Evolutionary conservation across 2,888 invertebrate species (phyloP), one percentile per base, ranked within the genome.

Genomic region (Acanthosepion lycidas): DNA sequence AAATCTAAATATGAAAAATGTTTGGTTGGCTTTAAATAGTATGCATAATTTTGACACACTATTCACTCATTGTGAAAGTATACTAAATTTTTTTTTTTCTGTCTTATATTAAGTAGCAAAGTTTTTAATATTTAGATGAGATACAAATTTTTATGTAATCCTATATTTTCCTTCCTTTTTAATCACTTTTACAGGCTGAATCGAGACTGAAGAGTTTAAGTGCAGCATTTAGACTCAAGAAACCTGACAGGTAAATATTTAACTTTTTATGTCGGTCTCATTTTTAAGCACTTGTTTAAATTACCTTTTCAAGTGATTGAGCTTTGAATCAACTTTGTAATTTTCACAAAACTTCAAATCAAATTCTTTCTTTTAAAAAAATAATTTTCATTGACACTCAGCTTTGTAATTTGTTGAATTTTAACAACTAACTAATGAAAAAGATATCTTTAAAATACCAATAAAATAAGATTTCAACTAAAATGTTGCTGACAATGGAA

Each of bases 121-220:
- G n/a, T n/a, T 15, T 78, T 78, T 78, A n/a, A 2, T 78, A 5
- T 78, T 33, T 8, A 64, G 64, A 64, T 78, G 18, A 0, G 15
- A 18, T n/a, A 78, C 15, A n/a, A n/a, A 33, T 33, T n/a, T 3
- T 1, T 78, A 8, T 64, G 18, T 59, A 42, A n/a, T 91, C 26
- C 42, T 28, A 9, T 28, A 28, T 59, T 20, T 12, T 91, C 20
- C 26, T 49, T 95, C 51, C 6, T 94, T 59, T 59, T 9, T 33
- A 12, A 93, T 95, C 92, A 93, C 33, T 33, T 33, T 33, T 33
- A 33, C 97, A 98, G 97, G 98, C 98, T n/a, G 98, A 98, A 97
- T 98, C 98, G 94, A 98, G 98, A 97, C 96, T 98, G 78, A 98
- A 98, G 97, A 98, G 98, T 59, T 97, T 98, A 94, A 98, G 98